Evolutionary conservation across 2,888 invertebrate genomes (phyloP).

Genomic region (Torymus texanus): DNA sequence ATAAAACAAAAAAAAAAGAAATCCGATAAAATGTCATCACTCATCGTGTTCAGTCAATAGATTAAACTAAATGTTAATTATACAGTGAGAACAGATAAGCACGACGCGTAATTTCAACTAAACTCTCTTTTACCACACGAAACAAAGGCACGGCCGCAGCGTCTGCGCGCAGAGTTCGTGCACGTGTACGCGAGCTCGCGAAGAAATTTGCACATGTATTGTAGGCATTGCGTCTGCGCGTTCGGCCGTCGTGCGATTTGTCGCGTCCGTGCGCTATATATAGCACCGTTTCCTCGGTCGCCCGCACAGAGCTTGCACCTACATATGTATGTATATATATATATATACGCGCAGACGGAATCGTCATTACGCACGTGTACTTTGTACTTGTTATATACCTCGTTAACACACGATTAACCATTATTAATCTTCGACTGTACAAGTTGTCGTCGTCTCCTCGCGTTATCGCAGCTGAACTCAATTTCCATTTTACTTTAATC

Average conservation of each 20-base stretch:
- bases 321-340: background rate
- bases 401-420: constrained; percentile 32
- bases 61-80: too few relatives aligned
- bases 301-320: background rate
- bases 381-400: background rate
- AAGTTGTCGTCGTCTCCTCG: background rate
- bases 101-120: too few relatives aligned
- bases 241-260: too few relatives aligned
- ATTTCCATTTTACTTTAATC: constrained; percentile 3
- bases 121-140: too few relatives aligned
- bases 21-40: too few relatives aligned
- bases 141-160: too few relatives aligned
- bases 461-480: background rate
- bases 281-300: background rate
- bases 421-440: constrained; percentile 11
- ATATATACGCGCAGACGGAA: background rate
- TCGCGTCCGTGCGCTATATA: too few relatives aligned
- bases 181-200: background rate
- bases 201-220: constrained; percentile 21
- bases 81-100: too few relatives aligned
- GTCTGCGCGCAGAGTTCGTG: too few relatives aligned
- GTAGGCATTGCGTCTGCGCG: background rate
- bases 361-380: background rate
- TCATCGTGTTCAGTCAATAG: too few relatives aligned
- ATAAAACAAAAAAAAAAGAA: too few relatives aligned